Evolutionary conservation across 1,140 invertebrate species (phyloP), one percentile per base, ranked within the genome.

Genomic region (Pseudoatta argentina): DNA sequence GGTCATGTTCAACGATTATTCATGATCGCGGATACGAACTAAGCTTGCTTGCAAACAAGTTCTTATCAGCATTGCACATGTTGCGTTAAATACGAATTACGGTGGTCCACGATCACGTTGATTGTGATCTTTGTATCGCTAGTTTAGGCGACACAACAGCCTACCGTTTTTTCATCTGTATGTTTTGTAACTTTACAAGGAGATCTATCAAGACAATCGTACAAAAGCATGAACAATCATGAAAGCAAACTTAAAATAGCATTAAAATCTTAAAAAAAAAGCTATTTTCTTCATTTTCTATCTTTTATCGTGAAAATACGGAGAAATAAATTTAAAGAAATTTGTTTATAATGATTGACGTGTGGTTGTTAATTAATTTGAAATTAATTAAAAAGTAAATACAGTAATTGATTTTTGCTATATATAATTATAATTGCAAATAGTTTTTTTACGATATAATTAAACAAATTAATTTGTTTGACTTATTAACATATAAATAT

Each of bases 41-140:
- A 71, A 27, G 18, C 10, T 75, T 57, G n/a, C 30, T 53, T 55
- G 44, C 6, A 34, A 75, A 64, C 3, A 34, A 30, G 10, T 55
- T 57, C 12, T 73, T 73, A 48, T 18, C 34, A 10, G 59, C 18
- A 30, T 18, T 4, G 24, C 59, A 48, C 59, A 77, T 77, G 44
- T 77, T 64, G 59, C 39, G 39, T 27, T 64, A 77, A 77, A 77
- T 64, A 53, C 24, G 75, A 44, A 77, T 24, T 21, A 44, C 8
- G 48, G 12, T 51, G 27, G 6, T 63, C 75, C 24, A 6, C 75
- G 21, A 77, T 64, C 39, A 24, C n/a, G 7, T 61, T 7, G 5
- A 59, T 24, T 27, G 4, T n/a, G 7, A 30, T 30, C 30, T 79
- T 59, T 24, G 8, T 79, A 48, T 0, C 7, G n/a, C 5, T 14